Conservation (phyloP, 2,797 vertebrate genomes). For the Huso huso region DNA sequence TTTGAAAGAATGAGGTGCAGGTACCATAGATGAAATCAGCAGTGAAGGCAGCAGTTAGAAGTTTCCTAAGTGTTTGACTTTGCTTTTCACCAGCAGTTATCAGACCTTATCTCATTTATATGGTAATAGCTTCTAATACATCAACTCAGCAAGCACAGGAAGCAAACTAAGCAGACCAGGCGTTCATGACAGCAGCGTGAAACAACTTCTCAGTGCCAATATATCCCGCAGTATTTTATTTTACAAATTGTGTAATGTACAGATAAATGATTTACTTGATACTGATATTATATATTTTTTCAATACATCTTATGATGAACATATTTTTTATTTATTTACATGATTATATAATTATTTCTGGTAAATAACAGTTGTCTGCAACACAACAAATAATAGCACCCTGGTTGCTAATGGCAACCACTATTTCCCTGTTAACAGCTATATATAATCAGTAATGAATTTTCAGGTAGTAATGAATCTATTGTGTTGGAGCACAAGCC, state of each 20-base stretch:
- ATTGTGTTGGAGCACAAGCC: slow-evolving; percentile 23
- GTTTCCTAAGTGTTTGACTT: slow-evolving; percentile 38
- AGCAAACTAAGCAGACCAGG: slow-evolving; percentile 30
- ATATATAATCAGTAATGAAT: slow-evolving; percentile 18
- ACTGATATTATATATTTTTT: neutral
- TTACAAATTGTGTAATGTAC: neutral
- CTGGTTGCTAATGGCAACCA: neutral
- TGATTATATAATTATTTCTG: neutral
- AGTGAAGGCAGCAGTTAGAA: slow-evolving; percentile 23
- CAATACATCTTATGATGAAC: neutral
- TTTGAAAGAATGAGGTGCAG: slow-evolving; percentile 20
- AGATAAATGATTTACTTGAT: neutral
- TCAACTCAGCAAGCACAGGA: slow-evolving; percentile 35
- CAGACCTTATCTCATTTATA: slow-evolving; percentile 62
- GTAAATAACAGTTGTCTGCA: neutral
- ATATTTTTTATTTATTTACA: neutral
- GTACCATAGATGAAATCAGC: slow-evolving; percentile 42
- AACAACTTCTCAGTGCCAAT: neutral
- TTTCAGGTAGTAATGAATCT: slow-evolving; percentile 19
- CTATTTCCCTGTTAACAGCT: neutral
- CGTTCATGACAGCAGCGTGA: slow-evolving; percentile 35
- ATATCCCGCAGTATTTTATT: neutral
- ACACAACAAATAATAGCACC: neutral
- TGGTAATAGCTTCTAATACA: slow-evolving; percentile 56
- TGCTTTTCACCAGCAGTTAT: slow-evolving; percentile 57